Base-by-base conservation (phyloP, 2,888 invertebrate species). In the Acanthosepion esculentum region DNA sequence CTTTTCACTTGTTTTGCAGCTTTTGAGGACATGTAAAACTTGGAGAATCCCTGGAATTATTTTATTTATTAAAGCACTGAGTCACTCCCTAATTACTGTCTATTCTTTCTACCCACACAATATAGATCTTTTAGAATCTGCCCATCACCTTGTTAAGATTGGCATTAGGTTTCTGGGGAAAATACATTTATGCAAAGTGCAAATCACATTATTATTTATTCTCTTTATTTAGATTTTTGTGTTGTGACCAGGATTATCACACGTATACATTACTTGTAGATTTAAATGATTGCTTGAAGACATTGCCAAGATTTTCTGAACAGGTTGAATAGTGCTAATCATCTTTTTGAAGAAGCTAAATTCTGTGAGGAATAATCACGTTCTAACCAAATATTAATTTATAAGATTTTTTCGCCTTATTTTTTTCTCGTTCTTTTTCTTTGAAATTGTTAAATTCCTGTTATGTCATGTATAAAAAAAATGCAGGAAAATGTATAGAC, bases 31-130 rank as follows among this genome's bases (percentile, higher is more conserved):
- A 20, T 92, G 29, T 29, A n/a, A 33, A n/a, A 93, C 50, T 50
- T 53, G 48, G 18, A 53, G 55, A 93, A 53, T 93, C 55, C 26
- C 93, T 93, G n/a, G 93, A 48, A 93, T 93, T n/a, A 48, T 55
- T 33, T 18, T 53, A 53, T n/a, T 20, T n/a, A 55, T 55, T 48
- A 50, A 93, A 23, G 55, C 55, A 50, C n/a, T 53, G n/a, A 55
- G 50, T 48, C 26, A 55, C 26, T 93, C 53, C 20, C n/a, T 93
- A 33, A 93, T 55, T 50, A 93, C 23, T 29, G n/a, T 50, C 55
- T 53, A 93, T 53, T 53, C 55, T 23, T 20, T 26, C 93, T 48
- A 26, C 18, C 26, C 23, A 50, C 50, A 48, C 20, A n/a, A 26
- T 15, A 78, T n/a, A 33, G 78, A 78, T 78, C 78, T 78, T 33